These are phyloP conservation scores for Bursaphelenchus mucronatus DNA, from an alignment of 1,140 invertebrate genomes.

Conservation along the genomic window DNA sequence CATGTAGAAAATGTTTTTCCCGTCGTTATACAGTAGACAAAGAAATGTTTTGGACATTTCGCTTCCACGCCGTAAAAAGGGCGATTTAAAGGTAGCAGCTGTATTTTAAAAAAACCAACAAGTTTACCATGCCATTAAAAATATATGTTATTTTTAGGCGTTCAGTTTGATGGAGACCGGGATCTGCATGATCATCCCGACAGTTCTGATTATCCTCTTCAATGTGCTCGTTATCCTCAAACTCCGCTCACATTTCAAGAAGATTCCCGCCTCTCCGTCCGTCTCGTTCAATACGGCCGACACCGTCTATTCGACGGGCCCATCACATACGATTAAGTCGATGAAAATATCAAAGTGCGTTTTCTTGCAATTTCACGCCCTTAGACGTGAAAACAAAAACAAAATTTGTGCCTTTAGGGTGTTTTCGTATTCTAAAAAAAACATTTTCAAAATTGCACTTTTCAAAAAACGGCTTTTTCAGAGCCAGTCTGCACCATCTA, in stretches of 20 bases:
- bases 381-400: background rate
- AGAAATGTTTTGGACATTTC: too few species aligned
- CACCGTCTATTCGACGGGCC: conserved; percentile 49
- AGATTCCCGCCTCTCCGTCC: conserved; percentile 46
- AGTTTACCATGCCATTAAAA: too few species aligned
- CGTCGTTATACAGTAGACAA: too few species aligned
- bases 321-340: conserved; percentile 43
- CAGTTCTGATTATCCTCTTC: conserved; percentile 47
- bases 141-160: conserved; percentile 15
- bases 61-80: too few species aligned
- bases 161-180: conserved; percentile 47
- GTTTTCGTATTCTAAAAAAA: background rate
- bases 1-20: too few species aligned
- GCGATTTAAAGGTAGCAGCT: too few species aligned
- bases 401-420: background rate
- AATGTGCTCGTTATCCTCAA: conserved; percentile 53
- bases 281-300: conserved; percentile 57
- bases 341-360: conserved; percentile 46
- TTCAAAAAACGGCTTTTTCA: conserved; percentile 25
- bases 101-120: too few species aligned
- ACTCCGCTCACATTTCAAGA: conserved; percentile 47
- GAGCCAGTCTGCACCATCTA: conserved; percentile 41
- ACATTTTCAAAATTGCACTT: background rate
- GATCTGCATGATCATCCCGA: conserved; percentile 51
- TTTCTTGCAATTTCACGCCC: background rate